phyloP scores from a whole-genome alignment of 2,113 vertebrate species.

The Cavia aperea region DNA sequence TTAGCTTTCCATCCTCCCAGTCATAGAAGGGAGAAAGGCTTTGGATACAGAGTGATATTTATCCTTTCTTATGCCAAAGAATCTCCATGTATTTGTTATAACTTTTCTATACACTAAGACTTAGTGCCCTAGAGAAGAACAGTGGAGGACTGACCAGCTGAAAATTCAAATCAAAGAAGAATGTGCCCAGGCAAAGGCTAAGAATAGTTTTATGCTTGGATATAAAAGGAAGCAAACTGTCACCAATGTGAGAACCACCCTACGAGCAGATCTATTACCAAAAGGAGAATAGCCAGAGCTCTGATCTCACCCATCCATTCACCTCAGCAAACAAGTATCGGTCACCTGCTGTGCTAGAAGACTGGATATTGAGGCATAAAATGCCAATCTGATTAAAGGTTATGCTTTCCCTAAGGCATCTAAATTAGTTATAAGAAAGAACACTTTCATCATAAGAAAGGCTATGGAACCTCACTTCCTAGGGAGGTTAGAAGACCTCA shows the following conservation, averaged over 20 bases:
- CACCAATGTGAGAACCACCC: neutral
- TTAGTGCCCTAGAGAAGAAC: accelerated
- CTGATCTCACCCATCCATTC: neutral
- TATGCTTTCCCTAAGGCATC: neutral
- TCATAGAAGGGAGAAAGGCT: neutral
- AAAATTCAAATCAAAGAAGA: neutral
- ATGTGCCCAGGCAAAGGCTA: neutral
- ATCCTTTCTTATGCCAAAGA: neutral
- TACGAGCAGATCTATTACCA: neutral
- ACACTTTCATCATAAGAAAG: neutral
- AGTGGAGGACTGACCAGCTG: neutral
- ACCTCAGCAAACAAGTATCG: neutral
- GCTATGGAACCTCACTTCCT: neutral
- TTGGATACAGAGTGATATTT: neutral
- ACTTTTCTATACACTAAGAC: accelerated
- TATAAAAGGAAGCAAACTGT: neutral
- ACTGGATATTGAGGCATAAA: neutral
- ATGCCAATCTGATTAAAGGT: neutral
- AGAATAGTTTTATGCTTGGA: neutral
- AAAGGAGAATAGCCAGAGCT: neutral
- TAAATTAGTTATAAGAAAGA: neutral
- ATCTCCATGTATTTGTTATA: neutral
- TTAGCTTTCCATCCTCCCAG: neutral
- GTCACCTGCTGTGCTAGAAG: neutral
- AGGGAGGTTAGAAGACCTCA: no score